Conservation (phyloP, 2,797 vertebrate genomes). For the Acrocephalus scirpaceus region DNA sequence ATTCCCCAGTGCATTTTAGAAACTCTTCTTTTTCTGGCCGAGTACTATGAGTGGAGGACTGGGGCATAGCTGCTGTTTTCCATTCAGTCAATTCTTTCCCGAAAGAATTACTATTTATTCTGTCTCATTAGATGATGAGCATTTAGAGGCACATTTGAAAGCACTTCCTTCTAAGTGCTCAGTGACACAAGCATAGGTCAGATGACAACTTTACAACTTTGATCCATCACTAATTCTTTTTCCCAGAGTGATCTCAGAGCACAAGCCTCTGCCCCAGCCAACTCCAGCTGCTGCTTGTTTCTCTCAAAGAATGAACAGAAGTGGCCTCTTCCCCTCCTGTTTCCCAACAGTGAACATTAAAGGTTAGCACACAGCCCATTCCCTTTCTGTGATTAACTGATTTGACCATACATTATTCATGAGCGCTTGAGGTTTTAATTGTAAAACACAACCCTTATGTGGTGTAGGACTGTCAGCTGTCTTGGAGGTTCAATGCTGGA, state of each 20-base stretch:
- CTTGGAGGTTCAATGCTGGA: neutral
- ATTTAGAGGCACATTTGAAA: neutral
- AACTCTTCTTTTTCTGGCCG: neutral
- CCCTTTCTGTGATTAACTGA: neutral
- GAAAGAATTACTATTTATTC: neutral
- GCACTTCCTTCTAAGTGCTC: neutral
- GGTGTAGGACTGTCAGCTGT: neutral
- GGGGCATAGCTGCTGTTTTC: neutral
- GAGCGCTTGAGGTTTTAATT: neutral
- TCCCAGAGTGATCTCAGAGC: conserved; percentile 7
- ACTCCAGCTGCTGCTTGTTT: neutral
- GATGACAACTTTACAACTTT: neutral
- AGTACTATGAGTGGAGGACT: rapidly evolving
- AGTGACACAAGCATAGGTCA: neutral
- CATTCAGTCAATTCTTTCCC: neutral
- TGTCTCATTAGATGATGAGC: neutral
- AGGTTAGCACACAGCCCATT: neutral
- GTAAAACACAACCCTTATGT: neutral
- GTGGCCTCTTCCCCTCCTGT: neutral
- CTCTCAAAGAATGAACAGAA: neutral
- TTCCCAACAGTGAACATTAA: neutral
- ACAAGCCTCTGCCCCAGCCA: neutral
- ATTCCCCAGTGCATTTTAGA: neutral
- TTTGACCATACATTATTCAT: conserved; percentile 2
- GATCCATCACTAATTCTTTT: neutral